Evolutionary conservation across 2,888 invertebrate genomes (phyloP).

Genomic region (Allophyes oxyacanthae): DNA sequence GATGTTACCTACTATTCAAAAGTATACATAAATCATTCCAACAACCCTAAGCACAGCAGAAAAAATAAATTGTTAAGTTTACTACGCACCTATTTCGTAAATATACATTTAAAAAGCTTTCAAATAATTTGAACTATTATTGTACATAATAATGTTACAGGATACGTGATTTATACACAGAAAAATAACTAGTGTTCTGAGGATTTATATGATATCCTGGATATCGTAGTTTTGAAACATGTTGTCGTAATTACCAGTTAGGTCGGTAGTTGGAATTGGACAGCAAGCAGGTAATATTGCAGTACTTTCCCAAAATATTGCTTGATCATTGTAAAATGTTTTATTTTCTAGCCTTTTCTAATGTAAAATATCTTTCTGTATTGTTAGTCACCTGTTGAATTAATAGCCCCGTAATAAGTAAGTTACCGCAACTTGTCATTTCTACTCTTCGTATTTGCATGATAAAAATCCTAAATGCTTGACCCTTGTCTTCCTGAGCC

Average conservation of each 20-base stretch:
- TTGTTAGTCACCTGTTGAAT: not conserved
- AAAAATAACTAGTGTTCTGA: too few relatives aligned
- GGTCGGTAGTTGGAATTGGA: too few relatives aligned
- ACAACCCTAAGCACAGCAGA: not conserved
- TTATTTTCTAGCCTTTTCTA: not conserved
- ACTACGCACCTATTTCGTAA: not conserved
- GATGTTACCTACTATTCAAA: slow-evolving; percentile 17
- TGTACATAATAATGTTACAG: not conserved
- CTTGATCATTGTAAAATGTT: not conserved
- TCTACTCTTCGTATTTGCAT: too few relatives aligned
- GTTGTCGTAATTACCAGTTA: too few relatives aligned
- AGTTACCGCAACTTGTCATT: not conserved
- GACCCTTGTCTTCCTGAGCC: too few relatives aligned
- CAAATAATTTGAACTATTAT: too few relatives aligned
- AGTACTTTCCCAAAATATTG: not conserved
- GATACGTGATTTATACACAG: not conserved
- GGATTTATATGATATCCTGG: too few relatives aligned
- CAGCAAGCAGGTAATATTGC: too few relatives aligned
- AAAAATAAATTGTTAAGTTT: not conserved
- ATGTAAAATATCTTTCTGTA: not conserved
- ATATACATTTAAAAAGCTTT: too few relatives aligned
- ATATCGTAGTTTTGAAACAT: not conserved
- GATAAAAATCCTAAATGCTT: too few relatives aligned
- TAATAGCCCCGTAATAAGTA: not conserved
- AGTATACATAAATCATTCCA: slow-evolving; percentile 29